phyloP scores from a whole-genome alignment of 1,140 invertebrate species.

The Piezodorus guildinii region DNA sequence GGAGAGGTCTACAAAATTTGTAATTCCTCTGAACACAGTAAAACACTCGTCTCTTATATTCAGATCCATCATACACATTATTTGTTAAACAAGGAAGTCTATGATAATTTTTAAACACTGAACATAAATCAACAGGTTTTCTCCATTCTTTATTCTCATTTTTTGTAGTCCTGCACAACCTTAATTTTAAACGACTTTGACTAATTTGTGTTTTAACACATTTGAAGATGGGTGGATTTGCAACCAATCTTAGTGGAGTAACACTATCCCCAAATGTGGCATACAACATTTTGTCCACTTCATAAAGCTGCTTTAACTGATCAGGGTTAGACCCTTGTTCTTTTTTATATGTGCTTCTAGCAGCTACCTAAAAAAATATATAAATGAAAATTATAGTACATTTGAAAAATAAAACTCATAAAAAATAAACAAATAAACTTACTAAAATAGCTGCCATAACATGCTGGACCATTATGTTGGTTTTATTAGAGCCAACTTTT shows the following conservation, averaged over 20 bases:
- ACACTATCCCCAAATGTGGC: constrained; percentile 24
- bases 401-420: neutral
- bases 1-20: constrained; percentile 1
- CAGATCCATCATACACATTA: neutral
- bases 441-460: constrained; percentile 24
- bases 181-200: constrained; percentile 2
- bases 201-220: neutral
- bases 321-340: constrained; percentile 15
- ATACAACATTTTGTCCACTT: constrained; percentile 25
- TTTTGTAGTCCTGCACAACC: neutral
- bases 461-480: constrained; percentile 21
- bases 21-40: constrained; percentile 10
- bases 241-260: constrained; percentile 20
- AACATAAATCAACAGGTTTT: neutral
- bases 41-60: neutral
- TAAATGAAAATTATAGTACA: neutral
- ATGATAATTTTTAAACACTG: neutral
- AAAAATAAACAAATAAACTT: neutral
- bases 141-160: neutral
- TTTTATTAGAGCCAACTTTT: constrained; percentile 6
- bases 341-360: constrained; percentile 19
- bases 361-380: constrained; percentile 21
- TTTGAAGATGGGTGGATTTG: neutral
- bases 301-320: constrained; percentile 17
- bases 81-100: neutral